These are phyloP conservation scores for Catocala fraxini DNA, from an alignment of 2,888 invertebrate species.

Conservation along the genomic window DNA sequence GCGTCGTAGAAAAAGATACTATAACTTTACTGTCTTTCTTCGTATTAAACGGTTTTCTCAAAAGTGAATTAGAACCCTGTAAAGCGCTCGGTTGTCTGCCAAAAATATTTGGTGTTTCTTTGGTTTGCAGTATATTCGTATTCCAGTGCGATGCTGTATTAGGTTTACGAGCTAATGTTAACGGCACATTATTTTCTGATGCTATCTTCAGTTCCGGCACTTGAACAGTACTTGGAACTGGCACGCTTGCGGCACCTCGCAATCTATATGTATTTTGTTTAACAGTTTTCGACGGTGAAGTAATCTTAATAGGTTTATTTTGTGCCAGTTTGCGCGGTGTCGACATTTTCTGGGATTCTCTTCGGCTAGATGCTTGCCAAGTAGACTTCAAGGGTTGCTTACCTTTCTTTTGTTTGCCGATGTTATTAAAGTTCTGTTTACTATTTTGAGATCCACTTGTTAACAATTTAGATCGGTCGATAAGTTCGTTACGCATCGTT, in stretches of 20 bases:
- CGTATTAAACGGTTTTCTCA: conserved; percentile 28
- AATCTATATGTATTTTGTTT: conserved; percentile 42
- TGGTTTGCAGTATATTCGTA: conserved; percentile 8
- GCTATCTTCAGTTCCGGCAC: conserved; percentile 48
- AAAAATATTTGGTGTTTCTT: conserved; percentile 21
- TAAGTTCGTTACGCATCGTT: conserved; percentile 62
- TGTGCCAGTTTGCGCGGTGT: conserved; percentile 15
- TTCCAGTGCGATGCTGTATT: conserved; percentile 9
- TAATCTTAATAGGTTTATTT: conserved; percentile 15
- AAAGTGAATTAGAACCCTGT: conserved; percentile 14
- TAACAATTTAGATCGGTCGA: conserved; percentile 52
- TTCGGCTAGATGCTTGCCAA: conserved; percentile 9
- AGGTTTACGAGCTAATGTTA: conserved; percentile 13
- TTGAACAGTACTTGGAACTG: conserved; percentile 51
- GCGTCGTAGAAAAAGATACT: conserved; percentile 38
- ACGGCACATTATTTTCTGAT: conserved; percentile 15
- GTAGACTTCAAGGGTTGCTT: conserved; percentile 11
- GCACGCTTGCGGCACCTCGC: conserved; percentile 57
- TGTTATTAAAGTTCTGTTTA: conserved; percentile 9
- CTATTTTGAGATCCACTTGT: conserved; percentile 19
- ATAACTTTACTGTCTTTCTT: conserved; percentile 37
- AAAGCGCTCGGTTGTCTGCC: conserved; percentile 22
- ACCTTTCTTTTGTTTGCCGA: conserved; percentile 10
- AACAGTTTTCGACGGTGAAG: conserved; percentile 8
- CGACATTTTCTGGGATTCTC: conserved; percentile 19